Base-by-base conservation (phyloP, 2,113 vertebrate species). In the Zosterops lateralis region DNA sequence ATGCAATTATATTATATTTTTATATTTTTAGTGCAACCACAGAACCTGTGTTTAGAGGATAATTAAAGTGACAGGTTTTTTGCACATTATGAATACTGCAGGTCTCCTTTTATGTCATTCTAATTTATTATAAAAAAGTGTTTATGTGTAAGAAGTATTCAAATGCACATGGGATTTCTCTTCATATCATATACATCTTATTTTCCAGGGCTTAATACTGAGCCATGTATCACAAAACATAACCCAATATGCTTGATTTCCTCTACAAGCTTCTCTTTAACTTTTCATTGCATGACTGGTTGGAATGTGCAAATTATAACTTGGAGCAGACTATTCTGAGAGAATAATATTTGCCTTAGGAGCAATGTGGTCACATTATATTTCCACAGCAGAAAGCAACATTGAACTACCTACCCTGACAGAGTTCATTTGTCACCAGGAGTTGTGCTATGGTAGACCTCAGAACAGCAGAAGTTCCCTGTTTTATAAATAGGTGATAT, bases 1-100 rank as follows among this genome's bases (percentile, higher is more conserved):
- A 91, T 81, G 40, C 86, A 95, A 89, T 95, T 91, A 81, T 78
- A 66, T 67, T 58, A 90, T n/a, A 84, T 65, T 82, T 96, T 94
- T 67, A 82, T n/a, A 84, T 65, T 82, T 96, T 94, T 67, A 82
- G 64, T 66, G 31, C 45, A 91, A 79, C 18, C 24, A 75, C 12
- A 57, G 42, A 44, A 88, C 38, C 12, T 86, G 56, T 70, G 50
- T 79, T 95, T 91, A 75, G 17, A 93, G 32, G 74, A 86, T 90
- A 92, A 90, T 83, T 81, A 84, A 96, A 92, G 54, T 75, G 60
- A 56, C 84, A 70, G 25, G 61, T 74, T 96, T 38, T 94, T 96
- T 95, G 66, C 48, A 93, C 42, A 64, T 82, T 94, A 71, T 47
- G 60, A 51, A 91, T 72, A 79, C 32, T 60, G 8, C 29, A 67